A percentile compares a stretch with the other conserved stretches of the same genome.
These are phyloP conservation scores for Actinostola sp. DNA, from an alignment of 92 coral and sea anemone genomes.

Conservation along the genomic window DNA sequence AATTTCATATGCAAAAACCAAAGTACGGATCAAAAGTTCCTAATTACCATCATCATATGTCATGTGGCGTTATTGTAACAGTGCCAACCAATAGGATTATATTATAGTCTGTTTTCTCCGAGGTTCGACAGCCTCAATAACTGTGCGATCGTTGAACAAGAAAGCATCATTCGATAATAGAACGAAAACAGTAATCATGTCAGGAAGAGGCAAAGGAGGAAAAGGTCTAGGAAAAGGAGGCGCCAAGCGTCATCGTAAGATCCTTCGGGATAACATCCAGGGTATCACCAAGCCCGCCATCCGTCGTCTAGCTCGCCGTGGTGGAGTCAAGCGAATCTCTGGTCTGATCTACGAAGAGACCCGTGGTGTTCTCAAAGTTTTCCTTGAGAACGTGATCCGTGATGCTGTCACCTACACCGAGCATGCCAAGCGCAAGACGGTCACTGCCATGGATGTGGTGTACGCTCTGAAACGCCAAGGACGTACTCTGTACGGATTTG, in stretches of 20 bases:
- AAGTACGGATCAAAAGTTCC: too few species aligned
- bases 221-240: conserved; percentile 98
- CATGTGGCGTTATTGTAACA: too few species aligned
- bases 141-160: too few species aligned
- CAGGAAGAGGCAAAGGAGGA: conserved; percentile 94
- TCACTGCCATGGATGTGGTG: conserved; percentile 91
- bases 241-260: conserved; percentile 95
- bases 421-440: conserved; percentile 92
- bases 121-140: too few species aligned
- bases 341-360: conserved; percentile 97
- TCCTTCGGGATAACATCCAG: conserved; percentile 72
- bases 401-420: conserved; percentile 96
- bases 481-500: conserved; percentile 88
- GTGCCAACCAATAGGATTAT: too few species aligned
- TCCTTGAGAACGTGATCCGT: conserved; percentile 97
- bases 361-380: conserved; percentile 94
- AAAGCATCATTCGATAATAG: conserved; percentile 1
- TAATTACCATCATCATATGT: too few species aligned
- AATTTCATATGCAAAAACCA: too few species aligned
- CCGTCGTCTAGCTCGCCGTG: conserved; percentile 93
- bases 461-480: conserved; percentile 92
- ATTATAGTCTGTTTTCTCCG: too few species aligned
- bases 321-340: conserved; percentile 90
- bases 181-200: conserved; percentile 33
- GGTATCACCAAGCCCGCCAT: conserved; percentile 86